These are phyloP conservation scores for Escarpia spicata DNA, from an alignment of 2,888 invertebrate species.

Conservation along the genomic window DNA sequence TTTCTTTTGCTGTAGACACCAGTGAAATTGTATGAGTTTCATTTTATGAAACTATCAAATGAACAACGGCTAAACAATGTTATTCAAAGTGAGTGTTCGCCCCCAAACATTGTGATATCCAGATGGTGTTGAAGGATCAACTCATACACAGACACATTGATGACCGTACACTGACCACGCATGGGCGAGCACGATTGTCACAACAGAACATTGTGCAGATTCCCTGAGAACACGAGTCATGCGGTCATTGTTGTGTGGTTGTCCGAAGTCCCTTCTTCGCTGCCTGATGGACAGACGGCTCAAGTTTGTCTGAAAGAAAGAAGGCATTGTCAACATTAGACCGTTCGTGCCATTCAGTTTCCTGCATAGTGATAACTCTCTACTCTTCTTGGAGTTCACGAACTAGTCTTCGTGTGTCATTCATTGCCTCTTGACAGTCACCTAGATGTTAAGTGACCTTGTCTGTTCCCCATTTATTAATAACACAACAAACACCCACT, in stretches of 20 bases:
- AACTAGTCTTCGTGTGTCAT: too few species aligned
- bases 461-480: too few species aligned
- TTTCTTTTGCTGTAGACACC: background rate
- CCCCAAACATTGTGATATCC: too few species aligned
- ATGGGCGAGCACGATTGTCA: background rate
- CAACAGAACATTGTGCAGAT: background rate
- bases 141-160: background rate
- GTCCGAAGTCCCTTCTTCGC: slow-evolving; percentile 71
- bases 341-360: background rate
- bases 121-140: background rate
- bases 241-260: background rate
- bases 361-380: background rate
- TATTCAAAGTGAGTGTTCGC: background rate
- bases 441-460: too few species aligned
- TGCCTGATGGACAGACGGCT: slow-evolving; percentile 80
- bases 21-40: background rate
- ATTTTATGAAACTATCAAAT: background rate
- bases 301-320: slow-evolving; percentile 76
- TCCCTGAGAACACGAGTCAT: background rate
- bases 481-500: too few species aligned
- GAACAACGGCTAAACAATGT: background rate
- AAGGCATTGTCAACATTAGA: slow-evolving; percentile 36
- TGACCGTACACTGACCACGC: background rate
- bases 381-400: too few species aligned
- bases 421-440: too few species aligned